phyloP scores from a whole-genome alignment of 1,140 invertebrate species.

The Hyles vespertilio region DNA sequence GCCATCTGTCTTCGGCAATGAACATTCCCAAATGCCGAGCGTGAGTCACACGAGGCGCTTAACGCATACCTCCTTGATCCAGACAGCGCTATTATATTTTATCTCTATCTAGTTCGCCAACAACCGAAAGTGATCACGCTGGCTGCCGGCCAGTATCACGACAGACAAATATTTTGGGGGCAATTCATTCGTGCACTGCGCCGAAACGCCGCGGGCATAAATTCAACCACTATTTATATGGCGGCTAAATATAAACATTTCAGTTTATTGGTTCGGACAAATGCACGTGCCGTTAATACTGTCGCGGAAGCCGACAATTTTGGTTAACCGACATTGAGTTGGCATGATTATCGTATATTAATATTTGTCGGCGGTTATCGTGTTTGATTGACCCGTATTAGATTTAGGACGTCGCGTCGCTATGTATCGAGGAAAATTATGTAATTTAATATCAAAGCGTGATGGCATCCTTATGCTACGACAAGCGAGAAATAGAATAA shows the following conservation, averaged over 20 bases:
- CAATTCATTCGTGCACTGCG: slow-evolving; percentile 45
- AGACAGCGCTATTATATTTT: slow-evolving; percentile 19
- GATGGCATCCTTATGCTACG: too few species aligned
- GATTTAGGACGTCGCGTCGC: slow-evolving; percentile 2
- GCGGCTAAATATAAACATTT: slow-evolving; percentile 38
- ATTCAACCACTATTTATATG: slow-evolving; percentile 45
- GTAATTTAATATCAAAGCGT: too few species aligned
- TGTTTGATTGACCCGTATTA: not conserved
- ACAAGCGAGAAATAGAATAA: too few species aligned
- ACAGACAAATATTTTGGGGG: slow-evolving; percentile 67
- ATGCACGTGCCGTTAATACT: slow-evolving; percentile 10
- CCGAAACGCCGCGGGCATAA: slow-evolving; percentile 29
- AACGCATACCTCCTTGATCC: slow-evolving; percentile 21
- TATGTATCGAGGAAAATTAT: slow-evolving; percentile 5
- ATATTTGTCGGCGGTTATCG: not conserved
- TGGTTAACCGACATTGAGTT: not conserved
- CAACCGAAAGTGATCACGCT: slow-evolving; percentile 59
- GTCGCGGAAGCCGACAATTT: slow-evolving; percentile 16
- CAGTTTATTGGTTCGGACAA: slow-evolving; percentile 28
- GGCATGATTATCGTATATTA: too few species aligned
- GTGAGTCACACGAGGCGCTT: slow-evolving; percentile 20
- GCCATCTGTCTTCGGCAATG: slow-evolving; percentile 9
- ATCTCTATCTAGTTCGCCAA: slow-evolving; percentile 32
- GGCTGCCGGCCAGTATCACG: slow-evolving; percentile 50
- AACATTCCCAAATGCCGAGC: slow-evolving; percentile 9